Evolutionary conservation across 1,140 invertebrate genomes (phyloP), one percentile per base, ranked within the genome.

Genomic region (Trichonephila inaurata): DNA sequence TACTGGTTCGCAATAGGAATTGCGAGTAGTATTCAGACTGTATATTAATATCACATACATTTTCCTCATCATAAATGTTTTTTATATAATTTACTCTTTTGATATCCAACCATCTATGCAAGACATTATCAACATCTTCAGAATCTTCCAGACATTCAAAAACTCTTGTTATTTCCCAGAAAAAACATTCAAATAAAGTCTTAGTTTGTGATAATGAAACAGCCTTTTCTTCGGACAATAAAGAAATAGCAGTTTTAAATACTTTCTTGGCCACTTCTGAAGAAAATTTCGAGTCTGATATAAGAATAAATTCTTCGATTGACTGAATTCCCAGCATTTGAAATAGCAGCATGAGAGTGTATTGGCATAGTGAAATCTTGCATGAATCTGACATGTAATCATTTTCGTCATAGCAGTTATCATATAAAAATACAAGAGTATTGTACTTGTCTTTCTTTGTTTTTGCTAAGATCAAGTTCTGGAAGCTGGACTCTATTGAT

Each of bases 111-210:
- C 94, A 94, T 58, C 91, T 61, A 60, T 93, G 94, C 8, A 94
- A 44, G 1, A 93, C 28, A 24, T 44, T 64, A n/a, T 94, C 94
- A 24, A 62, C 51, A 61, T 93, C 90, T 33, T 93, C 66, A 12
- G 77, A 77, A 44, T 91, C 61, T 24, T 58, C 44, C 28, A 77
- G 5, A 16, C 18, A n/a, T 44, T 81, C 82, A 8, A 85, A 19
- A 64, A 93, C 51, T 61, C 72, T 86, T 28, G 83, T 91, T 21
- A 98, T 98, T 12, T 98, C 98, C 98, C 98, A 98, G 3, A 98
- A 96, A 91, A 97, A 97, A 95, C 98, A 98, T 95, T 98, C 98
- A 58, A 98, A 95, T 0, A 98, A 96, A 0, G 97, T 97, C 95
- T 98, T 98, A 0, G 96, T 96, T 95, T 97, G 81, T 21, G 95